Base-by-base conservation (phyloP, 2,113 vertebrate genomes). In the Sylvietta virens region DNA sequence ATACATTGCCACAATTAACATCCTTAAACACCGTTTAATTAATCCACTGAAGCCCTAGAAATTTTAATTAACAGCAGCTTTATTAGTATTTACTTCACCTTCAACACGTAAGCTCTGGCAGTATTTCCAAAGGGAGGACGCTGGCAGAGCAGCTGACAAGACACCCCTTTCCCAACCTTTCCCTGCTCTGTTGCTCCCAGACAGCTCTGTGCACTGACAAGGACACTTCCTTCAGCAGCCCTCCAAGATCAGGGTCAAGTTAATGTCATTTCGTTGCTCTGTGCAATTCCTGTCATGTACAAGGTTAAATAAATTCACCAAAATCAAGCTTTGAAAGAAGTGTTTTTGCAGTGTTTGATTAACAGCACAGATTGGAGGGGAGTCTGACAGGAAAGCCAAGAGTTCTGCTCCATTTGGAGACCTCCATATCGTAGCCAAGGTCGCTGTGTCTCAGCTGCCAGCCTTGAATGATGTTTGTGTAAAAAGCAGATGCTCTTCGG, bases 271-370 rank as follows among this genome's bases (percentile, higher is more conserved):
- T 64, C 4, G 0, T 35, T 31, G 77, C 27, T 88, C 92, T 86
- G 71, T 6, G 7, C 88, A 96, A 58, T 57, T 86, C 53, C 78
- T 58, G 64, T 44, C 69, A 28, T 0, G 33, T 10, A 74, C 92
- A 91, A 97, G 96, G 96, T 81, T 94, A 94, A 81, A 90, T n/a
- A 86, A 77, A 95, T 73, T 73, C 67, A 47, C 47, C 56, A 31
- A 78, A 79, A 66, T 11, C 82, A 50, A 88, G 39, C 54, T 62
- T 81, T 13, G 18, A 58, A 86, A 64, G 64, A 62, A 62, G 64
- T 0, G 45, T 57, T 83, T 69, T 19, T 39, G 64, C 1, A 1
- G 42, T 11, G 21, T 56, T 60, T 47, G 67, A 93, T 86, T 47
- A 88, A 81, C 13, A 86, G 60, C 56, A 54, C 13, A 44, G 82